Base-by-base conservation (phyloP, 2,888 invertebrate species). In the Crossocerus cetratus region DNA sequence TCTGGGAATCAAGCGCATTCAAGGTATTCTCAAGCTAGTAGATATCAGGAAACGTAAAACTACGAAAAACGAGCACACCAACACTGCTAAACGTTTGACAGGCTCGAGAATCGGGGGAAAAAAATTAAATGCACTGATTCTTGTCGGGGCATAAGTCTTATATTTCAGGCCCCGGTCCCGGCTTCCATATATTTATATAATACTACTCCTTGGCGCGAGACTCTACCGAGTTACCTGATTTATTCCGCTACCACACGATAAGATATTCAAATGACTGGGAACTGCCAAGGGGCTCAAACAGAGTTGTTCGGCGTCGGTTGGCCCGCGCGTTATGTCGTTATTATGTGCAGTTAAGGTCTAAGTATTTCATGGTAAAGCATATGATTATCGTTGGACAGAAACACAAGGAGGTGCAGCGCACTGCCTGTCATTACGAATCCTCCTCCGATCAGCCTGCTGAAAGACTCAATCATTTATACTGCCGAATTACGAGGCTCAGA, bases 361-460 rank as follows among this genome's bases (percentile, higher is more conserved):
- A 76, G 76, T 74, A 78, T 66, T 43, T 61, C 45, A 60, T 78
- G 67, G 58, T 72, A 74, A 72, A 73, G 49, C 63, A 59, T 72
- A 67, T 74, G 71, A 78, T 79, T 79, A 78, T 73, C 71, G 55
- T 61, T 73, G 64, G 71, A 76, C 76, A 79, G 66, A 71, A 72
- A 71, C 73, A 76, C 62, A 78, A 76, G 70, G 67, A 65, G 72
- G 74, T 66, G 69, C 76, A 64, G 59, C 57, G 49, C 43, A 61
- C 68, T 75, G 58, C 65, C 76, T 70, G 72, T 74, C 65, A 74
- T 68, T 82, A 74, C 66, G 68, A 71, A 73, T 75, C 72, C 66
- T 73, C 59, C 56, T 78, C 70, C 77, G 68, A 65, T 62, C 77
- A 90, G 87, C 56, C 86, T 55, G 62, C 86, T 58, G 62, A 45